Evolutionary conservation across 1,140 invertebrate species (phyloP).

Genomic region (Psix sp.): DNA sequence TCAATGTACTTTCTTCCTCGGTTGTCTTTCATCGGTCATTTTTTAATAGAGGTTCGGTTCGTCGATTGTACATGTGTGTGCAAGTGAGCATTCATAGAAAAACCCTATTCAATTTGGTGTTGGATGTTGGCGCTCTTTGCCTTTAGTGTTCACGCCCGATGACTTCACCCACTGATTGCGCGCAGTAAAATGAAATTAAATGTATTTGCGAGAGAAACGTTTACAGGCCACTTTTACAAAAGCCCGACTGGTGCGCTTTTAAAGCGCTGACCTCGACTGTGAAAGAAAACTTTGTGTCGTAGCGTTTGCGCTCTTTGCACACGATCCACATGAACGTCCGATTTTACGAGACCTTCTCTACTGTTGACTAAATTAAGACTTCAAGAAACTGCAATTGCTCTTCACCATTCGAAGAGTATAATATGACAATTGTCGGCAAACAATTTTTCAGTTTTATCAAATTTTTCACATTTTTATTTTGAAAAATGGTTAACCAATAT

Average conservation of each 20-base stretch:
- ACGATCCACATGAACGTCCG: neutral
- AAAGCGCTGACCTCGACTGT: constrained; percentile 14
- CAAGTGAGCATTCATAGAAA: too few species aligned
- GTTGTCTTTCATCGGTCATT: too few species aligned
- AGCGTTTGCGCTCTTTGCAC: too few species aligned
- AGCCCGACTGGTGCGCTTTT: constrained; percentile 8
- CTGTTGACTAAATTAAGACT: constrained; percentile 1
- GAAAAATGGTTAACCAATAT: too few species aligned
- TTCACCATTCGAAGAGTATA: neutral
- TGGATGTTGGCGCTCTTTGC: too few species aligned
- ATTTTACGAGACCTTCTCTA: constrained; percentile 2
- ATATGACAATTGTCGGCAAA: neutral
- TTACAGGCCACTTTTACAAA: constrained; percentile 20
- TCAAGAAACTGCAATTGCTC: neutral
- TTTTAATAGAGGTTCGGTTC: too few species aligned
- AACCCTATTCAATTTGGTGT: too few species aligned
- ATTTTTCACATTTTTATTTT: too few species aligned
- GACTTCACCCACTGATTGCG: constrained; percentile 40
- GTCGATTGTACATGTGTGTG: too few species aligned
- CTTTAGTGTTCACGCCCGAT: constrained; percentile 40
- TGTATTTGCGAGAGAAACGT: constrained; percentile 24
- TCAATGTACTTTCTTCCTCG: too few species aligned
- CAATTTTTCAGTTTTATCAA: too few species aligned
- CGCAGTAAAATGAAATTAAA: constrained; percentile 52
- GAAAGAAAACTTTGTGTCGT: constrained; percentile 28